Evolutionary conservation across 2,797 vertebrate species (phyloP).

Genomic region (Phaenicophaeus curvirostris): DNA sequence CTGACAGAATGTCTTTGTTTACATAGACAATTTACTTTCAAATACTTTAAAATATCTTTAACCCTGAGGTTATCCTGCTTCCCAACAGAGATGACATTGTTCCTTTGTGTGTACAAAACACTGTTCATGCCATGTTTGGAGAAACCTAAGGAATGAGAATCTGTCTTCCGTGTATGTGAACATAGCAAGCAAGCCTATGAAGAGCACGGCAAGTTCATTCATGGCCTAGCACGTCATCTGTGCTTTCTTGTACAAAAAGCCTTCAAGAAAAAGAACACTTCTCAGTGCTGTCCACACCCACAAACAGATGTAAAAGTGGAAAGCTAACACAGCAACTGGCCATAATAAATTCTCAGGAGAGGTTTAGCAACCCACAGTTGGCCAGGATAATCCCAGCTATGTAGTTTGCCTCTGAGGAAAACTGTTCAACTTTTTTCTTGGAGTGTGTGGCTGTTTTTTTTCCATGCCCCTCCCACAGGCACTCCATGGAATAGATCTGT

Average conservation of each 20-base stretch:
- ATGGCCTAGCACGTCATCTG: background rate
- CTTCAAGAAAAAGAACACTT: background rate
- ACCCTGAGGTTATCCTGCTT: background rate
- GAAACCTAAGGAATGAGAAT: background rate
- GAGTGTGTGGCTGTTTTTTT: background rate
- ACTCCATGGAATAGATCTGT: background rate
- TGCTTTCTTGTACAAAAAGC: background rate
- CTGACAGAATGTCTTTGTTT: background rate
- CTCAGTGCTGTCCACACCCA: conserved; percentile 19
- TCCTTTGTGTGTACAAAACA: background rate
- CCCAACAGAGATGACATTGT: background rate
- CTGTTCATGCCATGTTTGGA: background rate
- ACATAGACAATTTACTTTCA: background rate
- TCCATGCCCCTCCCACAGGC: background rate
- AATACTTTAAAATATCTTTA: background rate
- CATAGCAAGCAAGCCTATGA: fast-evolving
- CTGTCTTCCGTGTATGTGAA: background rate
- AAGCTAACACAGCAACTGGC: background rate
- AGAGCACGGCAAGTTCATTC: background rate
- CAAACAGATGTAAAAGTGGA: conserved; percentile 33
- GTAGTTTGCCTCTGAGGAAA: background rate
- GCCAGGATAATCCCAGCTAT: background rate
- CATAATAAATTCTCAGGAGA: background rate
- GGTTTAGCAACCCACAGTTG: conserved; percentile 15
- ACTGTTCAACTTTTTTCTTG: conserved; percentile 18